Evolutionary conservation across 2,797 vertebrate species (phyloP), one percentile per base, ranked within the genome.

Genomic region (Molossus alvarezi): DNA sequence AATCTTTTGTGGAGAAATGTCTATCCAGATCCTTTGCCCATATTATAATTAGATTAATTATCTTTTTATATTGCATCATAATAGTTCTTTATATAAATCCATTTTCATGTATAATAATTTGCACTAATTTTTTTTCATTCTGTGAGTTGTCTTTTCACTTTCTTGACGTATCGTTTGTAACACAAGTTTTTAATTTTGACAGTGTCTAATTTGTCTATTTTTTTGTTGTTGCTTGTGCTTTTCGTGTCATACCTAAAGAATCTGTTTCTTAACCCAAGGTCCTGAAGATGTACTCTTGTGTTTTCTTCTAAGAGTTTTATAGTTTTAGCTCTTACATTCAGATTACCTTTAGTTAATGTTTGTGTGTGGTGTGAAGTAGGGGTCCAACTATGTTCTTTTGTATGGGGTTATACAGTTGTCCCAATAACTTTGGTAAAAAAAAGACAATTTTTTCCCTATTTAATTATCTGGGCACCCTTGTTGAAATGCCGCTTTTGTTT

Each of bases 301-400:
- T 64, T 87, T 91, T 64, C 57, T 82, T 64, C 48, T 79, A 51
- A 57, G 48, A 57, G 14, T 65, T 65, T 86, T 55, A 33, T 67
- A 71, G 86, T 37, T 77, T 79, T 89, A 65, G 37, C 20, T 80
- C 72, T 88, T 87, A 87, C 9, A 9, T 88, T 81, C 53, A 81
- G 51, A 86, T 58, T 87, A 20, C 67, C 20, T 73, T 72, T 72
- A 48, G 60, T 92, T 92, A 60, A 62, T 64, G 21, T 80, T 93
- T 79, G 51, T 80, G n/a, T 57, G 9, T 84, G 33, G 6, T 88
- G 20, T 84, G 23, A 82, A 21, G 29, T 60, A 60, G 51, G 41
- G n/a, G 9, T 81, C 21, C 18, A 64, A 14, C 45, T 75, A 14
- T n/a, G 4, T 51, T 83, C 64, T 90, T 90, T 62, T 80, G 33